These are phyloP conservation scores for Whitmania pigra DNA, from an alignment of 1,140 invertebrate genomes.

Conservation along the genomic window DNA sequence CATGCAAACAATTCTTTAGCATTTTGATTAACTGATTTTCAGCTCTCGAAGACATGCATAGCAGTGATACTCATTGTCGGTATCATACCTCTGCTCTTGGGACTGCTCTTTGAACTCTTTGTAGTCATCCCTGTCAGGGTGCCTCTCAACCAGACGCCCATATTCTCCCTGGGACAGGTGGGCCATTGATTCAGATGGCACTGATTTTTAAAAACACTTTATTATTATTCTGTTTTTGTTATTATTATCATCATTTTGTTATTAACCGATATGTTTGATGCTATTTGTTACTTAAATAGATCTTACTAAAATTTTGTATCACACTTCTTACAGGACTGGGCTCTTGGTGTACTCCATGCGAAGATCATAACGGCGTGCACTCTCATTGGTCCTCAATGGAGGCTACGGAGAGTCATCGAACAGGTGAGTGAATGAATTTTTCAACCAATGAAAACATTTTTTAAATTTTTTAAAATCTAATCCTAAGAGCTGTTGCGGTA, in stretches of 20 bases:
- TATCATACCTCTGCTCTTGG: slow-evolving; percentile 80
- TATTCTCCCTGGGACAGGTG: slow-evolving; percentile 67
- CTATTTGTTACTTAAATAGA: background rate
- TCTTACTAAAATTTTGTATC: too few species aligned
- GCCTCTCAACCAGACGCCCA: slow-evolving; percentile 79
- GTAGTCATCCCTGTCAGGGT: slow-evolving; percentile 83
- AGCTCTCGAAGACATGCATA: slow-evolving; percentile 51
- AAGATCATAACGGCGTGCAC: slow-evolving; percentile 93
- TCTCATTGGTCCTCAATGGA: slow-evolving; percentile 95
- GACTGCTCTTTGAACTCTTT: slow-evolving; percentile 75
- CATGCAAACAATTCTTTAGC: too few species aligned
- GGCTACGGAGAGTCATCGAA: slow-evolving; percentile 75
- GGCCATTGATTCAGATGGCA: slow-evolving; percentile 8
- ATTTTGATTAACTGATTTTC: slow-evolving; percentile 25
- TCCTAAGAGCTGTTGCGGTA: too few species aligned
- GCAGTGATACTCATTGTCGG: slow-evolving; percentile 61
- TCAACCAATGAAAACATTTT: too few species aligned
- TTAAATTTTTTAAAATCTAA: too few species aligned
- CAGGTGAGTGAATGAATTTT: slow-evolving; percentile 49
- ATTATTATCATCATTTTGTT: background rate
- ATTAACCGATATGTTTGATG: background rate
- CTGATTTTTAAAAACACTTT: background rate
- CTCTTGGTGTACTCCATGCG: slow-evolving; percentile 84
- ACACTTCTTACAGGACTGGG: slow-evolving; percentile 64
- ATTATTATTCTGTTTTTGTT: background rate